These are phyloP conservation scores for Linnaemya tessellans DNA, from an alignment of 2,888 invertebrate species.

Conservation along the genomic window DNA sequence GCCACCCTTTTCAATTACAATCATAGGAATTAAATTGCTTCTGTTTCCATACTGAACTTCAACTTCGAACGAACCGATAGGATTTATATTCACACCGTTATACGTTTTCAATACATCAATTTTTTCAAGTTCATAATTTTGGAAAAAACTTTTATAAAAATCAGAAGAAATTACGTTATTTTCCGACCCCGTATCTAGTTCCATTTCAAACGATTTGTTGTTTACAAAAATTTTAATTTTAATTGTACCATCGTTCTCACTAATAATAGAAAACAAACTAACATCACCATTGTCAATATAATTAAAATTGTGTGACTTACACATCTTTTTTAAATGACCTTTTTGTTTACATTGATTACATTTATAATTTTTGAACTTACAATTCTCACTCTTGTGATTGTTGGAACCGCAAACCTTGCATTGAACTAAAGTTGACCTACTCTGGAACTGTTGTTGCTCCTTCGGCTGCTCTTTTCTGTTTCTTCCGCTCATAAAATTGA, in stretches of 20 bases:
- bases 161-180: slow-evolving; percentile 24
- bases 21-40: slow-evolving; percentile 23
- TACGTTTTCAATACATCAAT: slow-evolving; percentile 34
- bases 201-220: slow-evolving; percentile 10
- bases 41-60: slow-evolving; percentile 16
- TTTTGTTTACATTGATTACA: background rate
- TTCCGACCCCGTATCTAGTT: slow-evolving; percentile 55
- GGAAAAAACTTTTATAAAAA: slow-evolving; percentile 6
- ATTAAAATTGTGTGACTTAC: slow-evolving; percentile 2
- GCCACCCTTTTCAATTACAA: slow-evolving; percentile 16
- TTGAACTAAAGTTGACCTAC: no score
- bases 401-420: no score
- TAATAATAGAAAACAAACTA: slow-evolving; percentile 42
- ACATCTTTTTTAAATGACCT: slow-evolving; percentile 4
- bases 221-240: slow-evolving; percentile 36
- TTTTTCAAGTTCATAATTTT: slow-evolving; percentile 7
- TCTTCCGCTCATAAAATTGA: no score
- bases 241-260: slow-evolving; percentile 37
- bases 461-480: no score
- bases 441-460: background rate
- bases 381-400: background rate
- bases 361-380: background rate
- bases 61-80: slow-evolving; percentile 16
- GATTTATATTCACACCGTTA: slow-evolving; percentile 6
- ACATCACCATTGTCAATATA: background rate